Percentiles rank a stretch among this genome's conserved stretches.
These are phyloP conservation scores for Ctenicera cuprea DNA, from an alignment of 2,888 invertebrate genomes.

Conservation along the genomic window DNA sequence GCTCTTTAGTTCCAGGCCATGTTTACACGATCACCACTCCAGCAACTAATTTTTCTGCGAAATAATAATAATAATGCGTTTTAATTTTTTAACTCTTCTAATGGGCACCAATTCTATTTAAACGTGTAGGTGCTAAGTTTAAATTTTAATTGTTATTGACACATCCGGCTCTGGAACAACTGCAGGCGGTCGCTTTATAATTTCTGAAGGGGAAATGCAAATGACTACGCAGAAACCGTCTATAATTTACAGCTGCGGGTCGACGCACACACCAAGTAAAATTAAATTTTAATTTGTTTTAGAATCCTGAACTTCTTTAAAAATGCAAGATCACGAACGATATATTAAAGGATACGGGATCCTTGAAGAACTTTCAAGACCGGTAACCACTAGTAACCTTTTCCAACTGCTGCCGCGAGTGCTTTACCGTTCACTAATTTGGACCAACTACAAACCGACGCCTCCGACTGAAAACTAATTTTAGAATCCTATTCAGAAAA, in stretches of 20 bases:
- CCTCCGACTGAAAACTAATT: conserved; percentile 37
- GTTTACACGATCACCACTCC: neutral
- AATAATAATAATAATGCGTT: no score
- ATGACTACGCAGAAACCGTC: no score
- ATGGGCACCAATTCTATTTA: conserved; percentile 2
- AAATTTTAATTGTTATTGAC: conserved; percentile 32
- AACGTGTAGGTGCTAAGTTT: neutral
- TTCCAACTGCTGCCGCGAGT: conserved; percentile 27
- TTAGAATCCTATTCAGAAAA: conserved; percentile 47
- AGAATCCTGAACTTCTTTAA: neutral
- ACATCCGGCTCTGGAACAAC: conserved; percentile 16
- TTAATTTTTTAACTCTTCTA: no score
- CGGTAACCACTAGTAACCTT: conserved; percentile 40
- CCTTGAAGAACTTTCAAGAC: conserved; percentile 40
- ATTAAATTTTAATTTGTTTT: neutral
- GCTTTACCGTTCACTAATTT: conserved; percentile 19
- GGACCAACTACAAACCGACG: conserved; percentile 32
- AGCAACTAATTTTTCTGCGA: neutral
- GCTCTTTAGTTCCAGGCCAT: neutral
- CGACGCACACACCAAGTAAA: neutral
- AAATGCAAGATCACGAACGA: neutral
- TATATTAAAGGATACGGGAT: neutral
- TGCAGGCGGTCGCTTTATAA: conserved; percentile 14
- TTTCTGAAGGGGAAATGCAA: no score
- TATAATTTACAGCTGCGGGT: no score